A percentile compares a stretch with the other conserved stretches of the same genome.
phyloP scores from a whole-genome alignment of 2,113 vertebrate genomes.

The Chunga burmeisteri region DNA sequence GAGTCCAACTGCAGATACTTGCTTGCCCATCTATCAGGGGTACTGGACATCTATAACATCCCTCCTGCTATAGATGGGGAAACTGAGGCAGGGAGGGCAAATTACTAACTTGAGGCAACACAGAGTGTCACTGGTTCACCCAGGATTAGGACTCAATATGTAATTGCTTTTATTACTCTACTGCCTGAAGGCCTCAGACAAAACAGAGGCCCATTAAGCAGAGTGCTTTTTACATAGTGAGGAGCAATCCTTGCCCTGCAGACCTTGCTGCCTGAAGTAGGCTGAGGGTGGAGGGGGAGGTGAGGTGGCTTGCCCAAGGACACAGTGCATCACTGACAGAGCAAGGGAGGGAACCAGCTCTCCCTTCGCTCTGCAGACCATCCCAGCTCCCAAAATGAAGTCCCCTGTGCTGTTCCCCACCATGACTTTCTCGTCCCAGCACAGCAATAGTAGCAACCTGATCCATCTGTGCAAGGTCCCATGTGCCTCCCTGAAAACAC shows the following conservation, averaged over 20 bases:
- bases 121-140: constrained; percentile 1
- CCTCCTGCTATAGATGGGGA: not conserved
- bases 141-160: constrained; percentile 51
- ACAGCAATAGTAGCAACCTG: not conserved
- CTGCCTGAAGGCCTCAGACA: constrained; percentile 57
- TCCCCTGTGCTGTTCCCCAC: not conserved
- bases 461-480: not conserved
- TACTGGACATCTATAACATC: not conserved
- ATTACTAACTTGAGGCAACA: constrained; percentile 35
- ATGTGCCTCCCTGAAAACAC: not conserved
- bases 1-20: not conserved
- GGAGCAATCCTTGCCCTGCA: constrained; percentile 53
- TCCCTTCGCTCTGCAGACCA: not conserved
- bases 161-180: constrained; percentile 57
- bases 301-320: constrained; percentile 16
- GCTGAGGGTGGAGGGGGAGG: constrained; percentile 47
- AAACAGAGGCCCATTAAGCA: constrained; percentile 21
- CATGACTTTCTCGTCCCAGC: not conserved
- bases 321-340: rapidly evolving
- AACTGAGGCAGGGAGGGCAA: constrained; percentile 42
- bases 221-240: not conserved
- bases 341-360: not conserved
- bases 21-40: not conserved
- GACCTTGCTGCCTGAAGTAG: constrained; percentile 34
- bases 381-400: not conserved